A percentile compares a stretch with the other conserved stretches of the same genome.
These are phyloP conservation scores for Channa argus DNA, from an alignment of 2,113 vertebrate species.

Conservation along the genomic window DNA sequence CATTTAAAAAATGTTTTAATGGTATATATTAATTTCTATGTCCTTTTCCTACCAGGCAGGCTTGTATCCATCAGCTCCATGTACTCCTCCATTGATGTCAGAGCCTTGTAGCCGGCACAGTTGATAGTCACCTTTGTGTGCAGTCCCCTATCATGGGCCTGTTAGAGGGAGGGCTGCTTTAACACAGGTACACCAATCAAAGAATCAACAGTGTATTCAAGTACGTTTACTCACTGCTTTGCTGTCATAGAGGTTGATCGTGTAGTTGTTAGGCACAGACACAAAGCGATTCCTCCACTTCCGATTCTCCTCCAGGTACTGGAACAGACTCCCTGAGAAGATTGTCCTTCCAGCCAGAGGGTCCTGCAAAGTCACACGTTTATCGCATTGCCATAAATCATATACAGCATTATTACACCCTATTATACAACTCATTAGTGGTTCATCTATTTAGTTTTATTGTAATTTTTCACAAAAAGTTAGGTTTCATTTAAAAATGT, in stretches of 20 bases:
- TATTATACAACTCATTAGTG: too few relatives aligned
- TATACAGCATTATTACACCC: background rate
- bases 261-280: slow-evolving; percentile 89
- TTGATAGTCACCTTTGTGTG: slow-evolving; percentile 87
- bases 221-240: slow-evolving; percentile 85
- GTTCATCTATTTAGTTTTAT: too few relatives aligned
- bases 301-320: slow-evolving; percentile 93
- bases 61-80: slow-evolving; percentile 88
- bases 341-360: slow-evolving; percentile 89
- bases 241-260: slow-evolving; percentile 88
- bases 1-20: too few relatives aligned
- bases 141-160: slow-evolving; percentile 90
- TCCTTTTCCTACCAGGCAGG: slow-evolving; percentile 85
- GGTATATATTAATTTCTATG: background rate
- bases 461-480: too few relatives aligned
- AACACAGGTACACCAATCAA: background rate
- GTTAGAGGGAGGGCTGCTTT: slow-evolving; percentile 25
- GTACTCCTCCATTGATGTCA: slow-evolving; percentile 92
- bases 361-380: slow-evolving; percentile 75
- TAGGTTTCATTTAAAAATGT: slow-evolving; percentile 18
- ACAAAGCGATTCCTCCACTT: slow-evolving; percentile 95
- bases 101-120: slow-evolving; percentile 92
- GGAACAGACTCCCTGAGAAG: slow-evolving; percentile 94
- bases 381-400: background rate
- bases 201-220: fast-evolving